Conservation (phyloP, 1,140 invertebrate genomes). For the Bombus superbus region DNA sequence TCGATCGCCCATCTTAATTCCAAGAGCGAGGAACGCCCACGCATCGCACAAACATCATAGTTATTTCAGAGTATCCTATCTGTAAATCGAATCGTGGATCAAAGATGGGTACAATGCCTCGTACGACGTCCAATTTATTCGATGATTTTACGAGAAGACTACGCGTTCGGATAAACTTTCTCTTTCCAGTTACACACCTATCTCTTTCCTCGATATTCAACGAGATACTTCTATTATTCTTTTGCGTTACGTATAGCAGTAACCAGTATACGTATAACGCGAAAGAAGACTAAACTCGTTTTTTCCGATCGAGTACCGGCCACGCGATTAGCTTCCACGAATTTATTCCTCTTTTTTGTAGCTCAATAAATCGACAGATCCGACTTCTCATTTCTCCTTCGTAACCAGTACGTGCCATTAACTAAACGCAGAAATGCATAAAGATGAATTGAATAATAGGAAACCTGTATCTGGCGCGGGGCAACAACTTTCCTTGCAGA, state of each 20-base stretch:
- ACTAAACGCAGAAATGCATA: not conserved
- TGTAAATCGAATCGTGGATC: not conserved
- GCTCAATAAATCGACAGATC: not conserved
- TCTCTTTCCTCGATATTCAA: not conserved
- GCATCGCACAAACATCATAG: not conserved
- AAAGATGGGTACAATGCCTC: not conserved
- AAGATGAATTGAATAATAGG: conserved; percentile 4
- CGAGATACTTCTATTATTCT: not conserved
- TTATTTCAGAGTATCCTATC: not conserved
- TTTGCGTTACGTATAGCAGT: no score
- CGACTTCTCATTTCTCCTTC: not conserved
- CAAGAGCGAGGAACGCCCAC: no score
- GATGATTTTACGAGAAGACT: not conserved
- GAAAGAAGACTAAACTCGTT: not conserved
- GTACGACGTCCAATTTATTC: not conserved
- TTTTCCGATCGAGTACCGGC: not conserved
- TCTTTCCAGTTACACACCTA: not conserved
- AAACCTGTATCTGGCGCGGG: conserved; percentile 6
- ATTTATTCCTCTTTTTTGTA: conserved; percentile 14
- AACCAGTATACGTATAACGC: not conserved
- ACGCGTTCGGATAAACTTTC: not conserved
- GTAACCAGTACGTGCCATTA: not conserved
- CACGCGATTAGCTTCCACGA: not conserved
- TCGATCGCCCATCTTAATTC: not conserved
- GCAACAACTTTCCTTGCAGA: conserved; percentile 20